Percentiles rank a stretch among this genome's conserved stretches.
Conservation (phyloP, 2,113 vertebrate species). For the Quiscalus mexicanus region DNA sequence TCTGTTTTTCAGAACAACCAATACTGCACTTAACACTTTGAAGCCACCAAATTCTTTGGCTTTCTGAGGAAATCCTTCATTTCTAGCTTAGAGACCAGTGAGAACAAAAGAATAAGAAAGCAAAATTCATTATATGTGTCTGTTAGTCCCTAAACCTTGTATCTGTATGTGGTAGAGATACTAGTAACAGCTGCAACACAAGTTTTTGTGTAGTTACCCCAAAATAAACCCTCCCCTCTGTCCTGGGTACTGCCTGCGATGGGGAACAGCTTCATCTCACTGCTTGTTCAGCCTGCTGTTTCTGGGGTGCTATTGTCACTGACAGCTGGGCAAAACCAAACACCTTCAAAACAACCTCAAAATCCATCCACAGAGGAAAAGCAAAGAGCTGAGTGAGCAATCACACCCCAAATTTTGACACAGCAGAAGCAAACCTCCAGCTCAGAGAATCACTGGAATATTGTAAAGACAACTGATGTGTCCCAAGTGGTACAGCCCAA, state of each 20-base stretch:
- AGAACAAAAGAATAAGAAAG: background rate
- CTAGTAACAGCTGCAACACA: accelerated
- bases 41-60: background rate
- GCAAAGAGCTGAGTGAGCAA: background rate
- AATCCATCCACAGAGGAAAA: background rate
- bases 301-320: background rate
- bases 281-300: accelerated
- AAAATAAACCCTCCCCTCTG: background rate
- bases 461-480: background rate
- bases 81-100: background rate
- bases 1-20: background rate
- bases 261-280: background rate
- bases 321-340: background rate
- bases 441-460: background rate
- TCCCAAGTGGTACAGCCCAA: background rate
- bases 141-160: background rate
- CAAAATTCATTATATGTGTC: background rate
- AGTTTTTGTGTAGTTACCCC: background rate
- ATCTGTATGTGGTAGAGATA: background rate
- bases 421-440: background rate
- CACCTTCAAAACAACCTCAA: background rate
- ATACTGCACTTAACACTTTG: background rate
- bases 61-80: background rate
- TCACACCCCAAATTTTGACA: background rate
- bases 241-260: too few species aligned